Conservation (phyloP, 2,113 vertebrate genomes). For the Aix galericulata region DNA sequence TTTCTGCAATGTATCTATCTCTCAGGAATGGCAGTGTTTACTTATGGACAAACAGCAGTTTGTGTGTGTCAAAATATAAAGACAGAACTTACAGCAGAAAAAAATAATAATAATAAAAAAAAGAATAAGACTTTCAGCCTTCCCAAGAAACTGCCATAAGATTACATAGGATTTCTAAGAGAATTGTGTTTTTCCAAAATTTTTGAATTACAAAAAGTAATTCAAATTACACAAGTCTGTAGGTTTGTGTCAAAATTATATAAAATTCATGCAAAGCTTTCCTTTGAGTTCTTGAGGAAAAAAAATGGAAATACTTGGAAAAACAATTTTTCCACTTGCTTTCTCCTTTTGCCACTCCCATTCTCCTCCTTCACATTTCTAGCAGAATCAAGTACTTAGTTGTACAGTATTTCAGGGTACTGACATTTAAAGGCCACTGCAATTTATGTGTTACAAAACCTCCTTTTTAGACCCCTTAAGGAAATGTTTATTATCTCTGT, state of each 20-base stretch:
- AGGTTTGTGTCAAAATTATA: background rate
- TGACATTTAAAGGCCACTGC: background rate
- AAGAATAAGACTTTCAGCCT: background rate
- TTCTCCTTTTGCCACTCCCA: background rate
- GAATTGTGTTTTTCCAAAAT: background rate
- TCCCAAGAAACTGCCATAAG: background rate
- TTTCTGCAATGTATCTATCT: background rate
- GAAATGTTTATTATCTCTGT: background rate
- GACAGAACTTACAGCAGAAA: background rate
- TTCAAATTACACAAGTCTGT: background rate
- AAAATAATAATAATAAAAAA: background rate
- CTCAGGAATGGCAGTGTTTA: background rate
- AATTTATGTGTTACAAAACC: background rate
- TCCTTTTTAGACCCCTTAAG: background rate
- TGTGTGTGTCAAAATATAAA: background rate
- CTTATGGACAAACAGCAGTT: background rate
- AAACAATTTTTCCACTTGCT: accelerated
- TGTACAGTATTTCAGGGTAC: background rate
- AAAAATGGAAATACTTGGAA: background rate
- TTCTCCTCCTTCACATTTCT: background rate
- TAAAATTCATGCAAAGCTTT: background rate
- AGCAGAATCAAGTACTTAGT: background rate
- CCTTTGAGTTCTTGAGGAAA: background rate
- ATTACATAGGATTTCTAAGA: background rate
- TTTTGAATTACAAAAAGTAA: background rate